phyloP scores from a whole-genome alignment of 2,888 invertebrate genomes.

The Cenopis cana region DNA sequence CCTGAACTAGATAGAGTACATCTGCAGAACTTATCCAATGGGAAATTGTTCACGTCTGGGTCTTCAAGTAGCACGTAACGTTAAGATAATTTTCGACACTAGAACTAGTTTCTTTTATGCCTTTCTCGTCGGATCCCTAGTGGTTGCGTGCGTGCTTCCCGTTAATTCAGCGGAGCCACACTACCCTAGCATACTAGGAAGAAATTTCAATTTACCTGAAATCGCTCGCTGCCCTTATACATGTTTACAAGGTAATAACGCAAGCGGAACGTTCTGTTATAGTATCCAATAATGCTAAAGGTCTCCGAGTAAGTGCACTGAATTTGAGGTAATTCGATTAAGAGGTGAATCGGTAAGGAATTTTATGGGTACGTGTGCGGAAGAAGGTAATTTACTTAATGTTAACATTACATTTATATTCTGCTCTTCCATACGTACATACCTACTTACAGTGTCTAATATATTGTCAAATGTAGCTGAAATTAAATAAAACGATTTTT shows the following conservation, averaged over 20 bases:
- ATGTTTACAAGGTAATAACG: constrained; percentile 56
- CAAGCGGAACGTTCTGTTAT: constrained; percentile 55
- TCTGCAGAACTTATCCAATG: not conserved
- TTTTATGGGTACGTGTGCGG: constrained; percentile 8
- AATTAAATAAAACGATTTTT: not conserved
- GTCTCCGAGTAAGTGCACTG: constrained; percentile 35
- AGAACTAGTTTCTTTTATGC: constrained; percentile 15
- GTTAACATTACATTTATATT: not conserved
- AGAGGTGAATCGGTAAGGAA: constrained; percentile 12
- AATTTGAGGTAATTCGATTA: constrained; percentile 39
- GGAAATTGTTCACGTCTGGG: too few relatives aligned
- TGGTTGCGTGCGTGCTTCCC: constrained; percentile 35
- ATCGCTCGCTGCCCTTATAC: constrained; percentile 56
- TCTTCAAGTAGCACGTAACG: too few relatives aligned
- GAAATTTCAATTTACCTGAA: constrained; percentile 75
- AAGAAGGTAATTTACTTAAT: constrained; percentile 8
- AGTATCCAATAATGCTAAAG: constrained; percentile 42
- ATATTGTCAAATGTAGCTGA: not conserved
- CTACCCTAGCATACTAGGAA: constrained; percentile 62
- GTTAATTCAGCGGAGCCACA: constrained; percentile 41
- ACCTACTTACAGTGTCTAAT: too few relatives aligned
- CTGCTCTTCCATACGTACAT: not conserved
- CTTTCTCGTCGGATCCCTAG: constrained; percentile 23
- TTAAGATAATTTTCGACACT: constrained; percentile 22
- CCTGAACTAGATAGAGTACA: too few relatives aligned